A percentile compares a stretch with the other conserved stretches of the same genome.
Conservation (phyloP, 2,888 invertebrate genomes). For the Parnassius mnemosyne region DNA sequence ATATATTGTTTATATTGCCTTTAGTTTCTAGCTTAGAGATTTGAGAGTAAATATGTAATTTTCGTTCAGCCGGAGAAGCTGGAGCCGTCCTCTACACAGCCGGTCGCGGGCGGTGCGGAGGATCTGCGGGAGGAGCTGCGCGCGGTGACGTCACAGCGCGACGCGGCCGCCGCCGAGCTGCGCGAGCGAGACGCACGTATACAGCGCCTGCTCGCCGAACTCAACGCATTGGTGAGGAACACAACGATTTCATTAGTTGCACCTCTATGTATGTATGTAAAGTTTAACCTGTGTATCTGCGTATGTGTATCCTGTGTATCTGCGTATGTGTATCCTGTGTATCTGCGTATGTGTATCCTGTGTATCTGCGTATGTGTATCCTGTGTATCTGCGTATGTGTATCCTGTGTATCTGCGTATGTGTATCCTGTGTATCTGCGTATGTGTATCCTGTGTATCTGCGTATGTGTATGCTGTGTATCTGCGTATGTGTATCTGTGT, state of each 20-base stretch:
- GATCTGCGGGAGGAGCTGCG: conserved; percentile 63
- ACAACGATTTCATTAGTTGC: not conserved
- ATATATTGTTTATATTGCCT: not conserved
- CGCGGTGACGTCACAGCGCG: conserved; percentile 61
- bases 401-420: too few relatives aligned
- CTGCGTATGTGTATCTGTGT: too few relatives aligned
- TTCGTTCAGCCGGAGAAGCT: conserved; percentile 29
- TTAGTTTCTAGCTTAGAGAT: not conserved
- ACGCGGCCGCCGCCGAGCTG: conserved; percentile 58
- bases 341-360: too few relatives aligned
- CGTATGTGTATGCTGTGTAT: too few relatives aligned
- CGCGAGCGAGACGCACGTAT: conserved; percentile 82
- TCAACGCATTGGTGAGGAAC: conserved; percentile 81
- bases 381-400: too few relatives aligned
- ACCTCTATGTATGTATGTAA: too few relatives aligned
- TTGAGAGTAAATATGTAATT: not conserved
- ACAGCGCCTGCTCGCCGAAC: conserved; percentile 83
- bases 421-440: too few relatives aligned
- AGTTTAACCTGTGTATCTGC: too few relatives aligned
- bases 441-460: too few relatives aligned
- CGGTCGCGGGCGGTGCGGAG: conserved; percentile 47
- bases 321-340: too few relatives aligned
- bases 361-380: too few relatives aligned
- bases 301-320: too few relatives aligned
- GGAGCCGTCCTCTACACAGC: conserved; percentile 22